These are phyloP conservation scores for Magallana nippona DNA, from an alignment of 2,888 invertebrate genomes.

Conservation along the genomic window DNA sequence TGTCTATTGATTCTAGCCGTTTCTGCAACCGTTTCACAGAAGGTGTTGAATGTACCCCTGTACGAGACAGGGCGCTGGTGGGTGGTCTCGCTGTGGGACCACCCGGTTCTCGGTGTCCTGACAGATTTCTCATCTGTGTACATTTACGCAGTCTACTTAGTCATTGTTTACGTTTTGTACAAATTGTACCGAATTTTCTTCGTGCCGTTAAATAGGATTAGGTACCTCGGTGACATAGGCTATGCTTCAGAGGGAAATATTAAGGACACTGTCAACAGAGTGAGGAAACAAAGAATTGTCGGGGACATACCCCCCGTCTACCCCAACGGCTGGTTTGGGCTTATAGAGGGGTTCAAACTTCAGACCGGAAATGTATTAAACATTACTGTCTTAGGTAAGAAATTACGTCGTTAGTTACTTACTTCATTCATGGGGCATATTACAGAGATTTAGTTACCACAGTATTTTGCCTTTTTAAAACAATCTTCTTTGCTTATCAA, in stretches of 20 bases:
- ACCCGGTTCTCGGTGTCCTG: conserved; percentile 48
- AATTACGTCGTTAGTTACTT: background rate
- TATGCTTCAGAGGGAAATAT: conserved; percentile 73
- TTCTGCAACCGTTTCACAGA: conserved; percentile 62
- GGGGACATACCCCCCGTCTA: conserved; percentile 90
- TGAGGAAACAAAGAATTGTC: conserved; percentile 81
- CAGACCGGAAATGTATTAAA: conserved; percentile 64
- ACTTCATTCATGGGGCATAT: too few relatives aligned
- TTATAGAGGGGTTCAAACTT: conserved; percentile 86
- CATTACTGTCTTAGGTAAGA: conserved; percentile 84
- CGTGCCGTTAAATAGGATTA: conserved; percentile 71
- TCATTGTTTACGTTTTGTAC: conserved; percentile 54
- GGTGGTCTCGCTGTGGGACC: conserved; percentile 48
- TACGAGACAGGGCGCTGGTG: conserved; percentile 67
- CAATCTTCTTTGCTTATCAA: too few relatives aligned
- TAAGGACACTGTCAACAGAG: conserved; percentile 74
- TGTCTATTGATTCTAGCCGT: conserved; percentile 40
- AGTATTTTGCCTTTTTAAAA: too few relatives aligned
- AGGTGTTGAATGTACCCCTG: conserved; percentile 64
- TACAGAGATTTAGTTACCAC: too few relatives aligned
- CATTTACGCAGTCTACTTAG: conserved; percentile 58
- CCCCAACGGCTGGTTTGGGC: conserved; percentile 93
- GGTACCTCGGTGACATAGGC: conserved; percentile 75
- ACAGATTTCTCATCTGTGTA: conserved; percentile 56
- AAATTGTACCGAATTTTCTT: conserved; percentile 66